Percentiles rank a stretch among this genome's conserved stretches.
Conservation (phyloP, 2,113 vertebrate genomes). For the Zosterops japonicus region DNA sequence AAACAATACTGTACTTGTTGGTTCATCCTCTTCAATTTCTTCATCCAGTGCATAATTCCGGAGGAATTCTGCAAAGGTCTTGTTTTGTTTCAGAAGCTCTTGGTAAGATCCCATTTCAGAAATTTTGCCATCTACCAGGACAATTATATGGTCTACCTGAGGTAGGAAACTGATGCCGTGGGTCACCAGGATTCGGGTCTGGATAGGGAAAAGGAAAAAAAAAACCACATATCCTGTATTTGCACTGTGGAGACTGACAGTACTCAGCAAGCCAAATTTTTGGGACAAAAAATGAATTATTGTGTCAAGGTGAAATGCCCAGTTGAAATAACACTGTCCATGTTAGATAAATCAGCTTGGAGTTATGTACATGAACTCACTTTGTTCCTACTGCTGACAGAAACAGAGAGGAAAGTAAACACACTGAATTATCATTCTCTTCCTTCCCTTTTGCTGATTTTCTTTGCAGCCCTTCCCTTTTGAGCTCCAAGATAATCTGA, state of each 20-base stretch:
- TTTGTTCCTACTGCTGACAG: neutral
- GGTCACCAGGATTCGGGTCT: slow-evolving; percentile 94
- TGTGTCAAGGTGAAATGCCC: neutral
- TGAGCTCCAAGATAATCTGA: neutral
- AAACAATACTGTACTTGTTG: slow-evolving; percentile 66
- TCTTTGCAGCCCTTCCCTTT: neutral
- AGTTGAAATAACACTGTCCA: neutral
- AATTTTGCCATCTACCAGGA: slow-evolving; percentile 86
- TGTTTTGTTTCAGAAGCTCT: slow-evolving; percentile 83
- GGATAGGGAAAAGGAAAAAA: neutral
- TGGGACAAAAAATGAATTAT: neutral
- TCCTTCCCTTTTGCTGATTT: neutral
- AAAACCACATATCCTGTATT: neutral
- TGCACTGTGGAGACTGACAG: neutral
- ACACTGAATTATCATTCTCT: neutral
- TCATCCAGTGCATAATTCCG: slow-evolving; percentile 87
- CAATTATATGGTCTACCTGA: slow-evolving; percentile 89
- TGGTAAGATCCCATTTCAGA: slow-evolving; percentile 92
- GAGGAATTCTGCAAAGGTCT: slow-evolving; percentile 92
- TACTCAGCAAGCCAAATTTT: neutral
- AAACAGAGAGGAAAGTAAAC: neutral
- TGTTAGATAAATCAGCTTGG: neutral
- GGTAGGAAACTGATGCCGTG: slow-evolving; percentile 93
- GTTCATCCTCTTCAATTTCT: slow-evolving; percentile 79
- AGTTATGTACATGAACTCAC: neutral